These are phyloP conservation scores for Psittacula cyanocephala DNA, from an alignment of 2,113 vertebrate species.

Conservation along the genomic window DNA sequence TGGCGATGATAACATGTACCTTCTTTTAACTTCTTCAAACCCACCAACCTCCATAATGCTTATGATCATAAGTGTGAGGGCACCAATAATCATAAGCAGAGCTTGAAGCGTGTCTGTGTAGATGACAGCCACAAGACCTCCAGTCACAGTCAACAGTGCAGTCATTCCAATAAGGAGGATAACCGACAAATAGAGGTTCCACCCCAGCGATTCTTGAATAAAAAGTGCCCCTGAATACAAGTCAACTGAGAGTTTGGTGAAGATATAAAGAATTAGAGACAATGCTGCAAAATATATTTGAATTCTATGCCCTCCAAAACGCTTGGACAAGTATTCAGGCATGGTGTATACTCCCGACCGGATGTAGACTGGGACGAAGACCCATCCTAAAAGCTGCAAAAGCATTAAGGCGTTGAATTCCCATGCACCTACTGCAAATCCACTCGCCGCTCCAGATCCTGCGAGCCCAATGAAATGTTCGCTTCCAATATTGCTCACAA, in stretches of 20 bases:
- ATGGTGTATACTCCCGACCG: constrained; percentile 96
- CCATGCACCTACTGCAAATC: constrained; percentile 97
- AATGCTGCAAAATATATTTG: constrained; percentile 93
- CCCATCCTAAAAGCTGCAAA: constrained; percentile 97
- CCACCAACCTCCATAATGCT: constrained; percentile 90
- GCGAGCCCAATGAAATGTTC: constrained; percentile 99
- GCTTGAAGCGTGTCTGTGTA: constrained; percentile 98
- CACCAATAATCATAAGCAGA: constrained; percentile 93
- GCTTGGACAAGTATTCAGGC: constrained; percentile 96
- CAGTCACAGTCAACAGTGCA: constrained; percentile 92
- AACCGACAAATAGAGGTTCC: constrained; percentile 96
- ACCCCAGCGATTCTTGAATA: constrained; percentile 96
- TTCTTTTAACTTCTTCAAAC: constrained; percentile 89
- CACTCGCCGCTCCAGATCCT: constrained; percentile 96
- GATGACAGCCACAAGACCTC: constrained; percentile 94
- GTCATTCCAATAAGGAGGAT: constrained; percentile 94
- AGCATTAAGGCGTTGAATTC: constrained; percentile 98
- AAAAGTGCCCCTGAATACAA: constrained; percentile 97
- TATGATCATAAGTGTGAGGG: constrained; percentile 90
- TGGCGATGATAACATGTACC: constrained; percentile 93
- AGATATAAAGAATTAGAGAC: constrained; percentile 94
- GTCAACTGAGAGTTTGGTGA: constrained; percentile 98
- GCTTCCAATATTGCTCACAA: constrained; percentile 99
- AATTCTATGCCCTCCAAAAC: constrained; percentile 93
- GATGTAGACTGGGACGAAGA: constrained; percentile 98